These are phyloP conservation scores for Polyodon spathula DNA, from an alignment of 2,113 vertebrate genomes.

Conservation along the genomic window DNA sequence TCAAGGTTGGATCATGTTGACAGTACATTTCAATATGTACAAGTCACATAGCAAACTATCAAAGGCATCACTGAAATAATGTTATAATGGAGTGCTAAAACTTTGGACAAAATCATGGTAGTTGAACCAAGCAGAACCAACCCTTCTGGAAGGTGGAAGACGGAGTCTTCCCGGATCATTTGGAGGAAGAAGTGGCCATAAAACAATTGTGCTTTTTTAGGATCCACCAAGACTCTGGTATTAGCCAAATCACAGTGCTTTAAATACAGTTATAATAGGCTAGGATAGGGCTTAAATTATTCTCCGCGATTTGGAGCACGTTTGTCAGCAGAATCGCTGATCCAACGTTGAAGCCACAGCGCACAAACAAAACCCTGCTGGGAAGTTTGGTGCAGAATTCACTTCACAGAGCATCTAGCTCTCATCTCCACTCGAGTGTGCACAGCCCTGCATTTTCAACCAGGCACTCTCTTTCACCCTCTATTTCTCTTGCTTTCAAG, in stretches of 20 bases:
- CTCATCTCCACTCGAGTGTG: slow-evolving; percentile 1
- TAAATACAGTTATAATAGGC: neutral
- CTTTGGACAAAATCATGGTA: too few species aligned
- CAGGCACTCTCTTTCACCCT: neutral
- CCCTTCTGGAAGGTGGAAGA: too few species aligned
- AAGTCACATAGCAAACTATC: too few species aligned
- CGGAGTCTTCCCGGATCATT: too few species aligned
- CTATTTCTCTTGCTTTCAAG: neutral
- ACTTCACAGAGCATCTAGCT: neutral
- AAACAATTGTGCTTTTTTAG: too few species aligned
- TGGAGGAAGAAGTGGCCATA: too few species aligned
- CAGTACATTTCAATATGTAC: too few species aligned
- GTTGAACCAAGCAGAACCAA: too few species aligned
- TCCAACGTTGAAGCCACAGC: neutral
- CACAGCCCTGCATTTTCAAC: neutral
- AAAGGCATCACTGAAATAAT: too few species aligned
- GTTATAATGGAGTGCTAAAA: too few species aligned
- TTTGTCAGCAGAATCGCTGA: neutral
- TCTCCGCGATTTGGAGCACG: neutral
- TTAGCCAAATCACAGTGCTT: neutral
- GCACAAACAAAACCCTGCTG: neutral
- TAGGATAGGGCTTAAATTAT: neutral
- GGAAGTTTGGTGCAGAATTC: neutral
- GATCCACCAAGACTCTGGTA: too few species aligned
- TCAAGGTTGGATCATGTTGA: too few species aligned